Percentiles rank a stretch among this genome's conserved stretches.
These are phyloP conservation scores for Chelmon rostratus DNA, from an alignment of 2,797 vertebrate species.

Conservation along the genomic window DNA sequence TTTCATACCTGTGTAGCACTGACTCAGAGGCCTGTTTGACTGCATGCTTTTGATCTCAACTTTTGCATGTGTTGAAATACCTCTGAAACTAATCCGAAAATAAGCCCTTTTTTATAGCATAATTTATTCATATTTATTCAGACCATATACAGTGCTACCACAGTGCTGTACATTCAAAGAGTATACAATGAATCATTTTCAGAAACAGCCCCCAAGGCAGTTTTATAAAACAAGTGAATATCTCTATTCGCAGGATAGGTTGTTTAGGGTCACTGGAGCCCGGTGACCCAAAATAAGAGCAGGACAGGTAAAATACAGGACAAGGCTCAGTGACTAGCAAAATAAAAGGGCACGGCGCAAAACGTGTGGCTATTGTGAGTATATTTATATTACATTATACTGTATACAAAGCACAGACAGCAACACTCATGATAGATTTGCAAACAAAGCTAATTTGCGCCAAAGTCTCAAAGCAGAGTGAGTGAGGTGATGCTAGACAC, in stretches of 20 bases:
- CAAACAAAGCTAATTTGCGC: slow-evolving; percentile 51
- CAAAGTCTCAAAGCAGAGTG: slow-evolving; percentile 54
- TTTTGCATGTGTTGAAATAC: slow-evolving; percentile 60
- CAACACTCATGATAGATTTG: slow-evolving; percentile 20
- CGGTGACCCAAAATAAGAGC: slow-evolving; percentile 38
- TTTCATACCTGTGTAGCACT: slow-evolving; percentile 49
- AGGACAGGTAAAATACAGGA: slow-evolving; percentile 42
- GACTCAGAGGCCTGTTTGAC: slow-evolving; percentile 44
- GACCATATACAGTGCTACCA: slow-evolving; percentile 38
- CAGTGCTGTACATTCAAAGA: slow-evolving; percentile 46
- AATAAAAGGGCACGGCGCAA: slow-evolving; percentile 3
- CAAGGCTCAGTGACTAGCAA: slow-evolving; percentile 14
- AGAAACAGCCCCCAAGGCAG: slow-evolving; percentile 21
- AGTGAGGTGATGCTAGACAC: slow-evolving; percentile 49
- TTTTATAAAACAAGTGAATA: slow-evolving; percentile 39
- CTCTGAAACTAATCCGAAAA: slow-evolving; percentile 58
- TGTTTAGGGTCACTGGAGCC: slow-evolving; percentile 29
- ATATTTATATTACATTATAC: neutral
- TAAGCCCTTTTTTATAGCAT: slow-evolving; percentile 48
- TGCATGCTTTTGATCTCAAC: slow-evolving; percentile 66
- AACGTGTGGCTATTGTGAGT: neutral
- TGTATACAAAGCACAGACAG: slow-evolving; percentile 9
- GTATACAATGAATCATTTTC: slow-evolving; percentile 46
- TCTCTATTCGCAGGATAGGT: slow-evolving; percentile 27
- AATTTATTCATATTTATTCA: slow-evolving; percentile 72